Base-by-base conservation (phyloP, 2,888 invertebrate genomes). In the Desoria tigrina region DNA sequence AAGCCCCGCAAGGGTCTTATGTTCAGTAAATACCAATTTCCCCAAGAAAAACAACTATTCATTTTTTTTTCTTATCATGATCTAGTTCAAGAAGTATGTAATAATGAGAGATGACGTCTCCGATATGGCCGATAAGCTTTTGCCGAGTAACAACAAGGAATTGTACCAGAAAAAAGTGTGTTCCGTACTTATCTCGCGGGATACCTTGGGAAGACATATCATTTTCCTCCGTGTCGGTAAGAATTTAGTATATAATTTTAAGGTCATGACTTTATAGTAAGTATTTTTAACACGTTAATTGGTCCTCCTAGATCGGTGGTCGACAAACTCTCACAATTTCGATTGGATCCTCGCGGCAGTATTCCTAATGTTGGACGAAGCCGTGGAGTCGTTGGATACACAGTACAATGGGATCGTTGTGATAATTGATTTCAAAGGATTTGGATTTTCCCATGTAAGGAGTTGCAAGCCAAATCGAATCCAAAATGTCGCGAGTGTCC, bases 351-450 rank as follows among this genome's bases (percentile, higher is more conserved):
- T 81, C 39, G 78, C 77, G 57, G 76, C 78, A 11, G 79, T 79
- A 65, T 78, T 80, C 55, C 65, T 81, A 16, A 78, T 78, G 37
- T 63, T 81, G 62, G 79, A 79, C 58, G 79, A 79, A 71, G 71
- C 79, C 3, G 77, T 79, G 7, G 72, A 79, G 77, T 79, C 80
- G 18, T 79, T 80, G 68, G 79, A 78, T 45, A 79, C 78, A 0
- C 82, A 82, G 50, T 59, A 81, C 14, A 77, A 78, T 74, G 82
- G 81, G 6, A 53, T 81, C 6, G 75, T 79, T 2, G 75, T 80
- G 26, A 75, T 84, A 28, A 77, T 81, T 21, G 83, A 84, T 76
- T 77, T 83, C 68, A 79, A 77, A 37, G 79, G 78, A 23, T 76
- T 83, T 49, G 78, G 79, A 24, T 77, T 81, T 66, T 74, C 77